These are phyloP conservation scores for Acrocephalus scirpaceus DNA, from an alignment of 2,797 vertebrate genomes.

Conservation along the genomic window DNA sequence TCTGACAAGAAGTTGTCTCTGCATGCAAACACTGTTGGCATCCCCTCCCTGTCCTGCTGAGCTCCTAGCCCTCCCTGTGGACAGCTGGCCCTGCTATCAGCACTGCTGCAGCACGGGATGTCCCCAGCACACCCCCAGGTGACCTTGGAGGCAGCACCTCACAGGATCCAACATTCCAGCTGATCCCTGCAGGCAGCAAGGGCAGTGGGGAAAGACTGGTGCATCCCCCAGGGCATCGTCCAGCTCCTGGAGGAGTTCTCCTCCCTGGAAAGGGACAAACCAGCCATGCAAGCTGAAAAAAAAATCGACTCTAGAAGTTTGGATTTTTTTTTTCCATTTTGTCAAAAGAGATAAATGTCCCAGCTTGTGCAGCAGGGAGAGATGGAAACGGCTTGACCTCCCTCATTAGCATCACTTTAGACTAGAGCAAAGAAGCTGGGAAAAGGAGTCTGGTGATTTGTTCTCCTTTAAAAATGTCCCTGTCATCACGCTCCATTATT, in stretches of 20 bases:
- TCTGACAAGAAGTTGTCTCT: not conserved
- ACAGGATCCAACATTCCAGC: not conserved
- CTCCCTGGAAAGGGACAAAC: not conserved
- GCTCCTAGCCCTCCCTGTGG: not conserved
- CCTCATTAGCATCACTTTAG: conserved; percentile 31
- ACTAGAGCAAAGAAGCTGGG: not conserved
- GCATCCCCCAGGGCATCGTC: not conserved
- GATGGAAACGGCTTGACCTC: not conserved
- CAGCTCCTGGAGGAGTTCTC: not conserved
- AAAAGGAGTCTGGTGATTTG: not conserved
- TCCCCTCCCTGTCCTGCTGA: not conserved
- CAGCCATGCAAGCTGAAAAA: not conserved
- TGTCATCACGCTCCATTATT: conserved; percentile 7
- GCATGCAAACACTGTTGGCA: not conserved
- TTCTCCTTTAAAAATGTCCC: conserved; percentile 45
- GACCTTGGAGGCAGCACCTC: not conserved
- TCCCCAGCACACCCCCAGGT: not conserved
- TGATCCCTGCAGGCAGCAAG: not conserved
- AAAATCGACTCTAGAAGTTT: not conserved
- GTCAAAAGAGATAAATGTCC: conserved; percentile 4
- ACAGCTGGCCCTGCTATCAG: not conserved
- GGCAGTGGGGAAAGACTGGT: not conserved
- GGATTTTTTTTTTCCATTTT: not conserved
- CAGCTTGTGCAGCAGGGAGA: not conserved
- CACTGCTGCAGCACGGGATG: not conserved